Conservation (phyloP, 2,113 vertebrate genomes). For the Ardeotis arabs region DNA sequence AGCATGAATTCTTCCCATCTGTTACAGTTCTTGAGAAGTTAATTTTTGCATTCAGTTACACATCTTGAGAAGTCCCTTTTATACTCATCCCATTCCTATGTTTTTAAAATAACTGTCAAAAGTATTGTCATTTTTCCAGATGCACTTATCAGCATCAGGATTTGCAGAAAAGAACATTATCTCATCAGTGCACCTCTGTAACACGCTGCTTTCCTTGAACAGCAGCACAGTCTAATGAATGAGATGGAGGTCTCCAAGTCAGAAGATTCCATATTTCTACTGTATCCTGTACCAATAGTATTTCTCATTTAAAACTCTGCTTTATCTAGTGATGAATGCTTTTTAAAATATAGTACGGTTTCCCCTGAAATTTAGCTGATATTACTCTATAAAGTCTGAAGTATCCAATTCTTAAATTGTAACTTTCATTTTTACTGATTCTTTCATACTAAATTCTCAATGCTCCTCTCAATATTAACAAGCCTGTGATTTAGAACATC, state of each 20-base stretch:
- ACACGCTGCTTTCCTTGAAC: slow-evolving; percentile 1
- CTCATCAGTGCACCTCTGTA: background rate
- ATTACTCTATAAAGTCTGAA: background rate
- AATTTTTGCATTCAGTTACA: background rate
- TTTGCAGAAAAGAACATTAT: slow-evolving; percentile 21
- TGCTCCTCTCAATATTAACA: background rate
- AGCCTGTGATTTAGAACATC: background rate
- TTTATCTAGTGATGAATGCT: background rate
- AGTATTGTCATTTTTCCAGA: slow-evolving; percentile 26
- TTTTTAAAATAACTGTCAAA: slow-evolving; percentile 15
- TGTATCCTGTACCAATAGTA: background rate
- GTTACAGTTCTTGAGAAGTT: background rate
- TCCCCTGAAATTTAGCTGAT: background rate
- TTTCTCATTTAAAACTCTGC: slow-evolving; percentile 17
- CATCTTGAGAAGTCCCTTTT: background rate
- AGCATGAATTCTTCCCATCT: slow-evolving; percentile 6
- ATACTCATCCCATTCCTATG: background rate
- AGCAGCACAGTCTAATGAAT: background rate
- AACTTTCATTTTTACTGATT: background rate
- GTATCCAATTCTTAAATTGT: background rate
- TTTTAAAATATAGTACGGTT: background rate
- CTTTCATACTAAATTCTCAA: background rate
- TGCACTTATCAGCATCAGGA: background rate
- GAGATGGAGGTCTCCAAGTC: background rate
- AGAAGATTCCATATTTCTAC: background rate